Percentiles rank a stretch among this genome's conserved stretches.
Conservation (phyloP, 1,140 invertebrate species). For the Galleria mellonella region DNA sequence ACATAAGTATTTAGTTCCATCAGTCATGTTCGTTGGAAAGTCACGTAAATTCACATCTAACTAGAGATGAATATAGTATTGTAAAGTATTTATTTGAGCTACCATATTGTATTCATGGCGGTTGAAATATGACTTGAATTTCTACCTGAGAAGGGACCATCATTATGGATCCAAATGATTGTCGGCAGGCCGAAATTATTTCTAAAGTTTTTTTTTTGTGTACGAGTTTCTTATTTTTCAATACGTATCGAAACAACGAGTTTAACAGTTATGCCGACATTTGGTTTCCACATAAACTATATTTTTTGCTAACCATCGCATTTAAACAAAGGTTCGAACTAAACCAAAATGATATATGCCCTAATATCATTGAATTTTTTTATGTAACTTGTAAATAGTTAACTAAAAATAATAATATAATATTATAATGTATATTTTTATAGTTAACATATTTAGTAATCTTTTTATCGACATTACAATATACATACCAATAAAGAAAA, state of each 20-base stretch:
- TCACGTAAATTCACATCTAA: slow-evolving; percentile 50
- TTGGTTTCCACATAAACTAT: slow-evolving; percentile 25
- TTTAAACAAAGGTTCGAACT: slow-evolving; percentile 17
- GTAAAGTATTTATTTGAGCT: slow-evolving; percentile 66
- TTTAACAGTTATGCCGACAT: slow-evolving; percentile 30
- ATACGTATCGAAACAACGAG: slow-evolving; percentile 40
- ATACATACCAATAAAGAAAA: too few species aligned
- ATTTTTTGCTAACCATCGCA: slow-evolving; percentile 20
- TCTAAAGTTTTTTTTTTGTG: slow-evolving; percentile 42
- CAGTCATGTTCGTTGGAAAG: slow-evolving; percentile 47
- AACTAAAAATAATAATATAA: too few species aligned
- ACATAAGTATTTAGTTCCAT: slow-evolving; percentile 17
- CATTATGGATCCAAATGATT: slow-evolving; percentile 58
- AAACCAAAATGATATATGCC: too few species aligned
- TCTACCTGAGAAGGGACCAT: slow-evolving; percentile 66
- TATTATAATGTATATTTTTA: too few species aligned
- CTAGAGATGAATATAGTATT: slow-evolving; percentile 61
- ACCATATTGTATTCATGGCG: slow-evolving; percentile 47
- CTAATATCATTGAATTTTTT: too few species aligned
- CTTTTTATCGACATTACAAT: too few species aligned
- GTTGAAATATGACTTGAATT: slow-evolving; percentile 64
- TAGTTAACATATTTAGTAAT: too few species aligned
- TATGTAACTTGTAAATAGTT: too few species aligned
- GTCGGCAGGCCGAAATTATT: slow-evolving; percentile 58
- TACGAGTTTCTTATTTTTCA: slow-evolving; percentile 22